These are phyloP conservation scores for Brachynemurus nebulosus DNA, from an alignment of 2,888 invertebrate genomes.

Conservation along the genomic window DNA sequence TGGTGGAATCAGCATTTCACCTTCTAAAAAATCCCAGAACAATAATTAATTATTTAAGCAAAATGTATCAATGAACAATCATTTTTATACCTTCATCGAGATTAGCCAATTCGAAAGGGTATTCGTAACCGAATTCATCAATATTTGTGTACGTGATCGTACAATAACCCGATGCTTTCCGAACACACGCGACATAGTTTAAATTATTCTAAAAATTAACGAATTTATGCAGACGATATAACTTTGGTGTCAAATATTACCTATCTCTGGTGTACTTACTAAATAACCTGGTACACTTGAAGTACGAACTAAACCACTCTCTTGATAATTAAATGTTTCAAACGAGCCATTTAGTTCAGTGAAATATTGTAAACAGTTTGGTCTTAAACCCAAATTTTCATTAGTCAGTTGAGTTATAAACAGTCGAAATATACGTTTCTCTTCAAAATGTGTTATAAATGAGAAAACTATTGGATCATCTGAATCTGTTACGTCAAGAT, in stretches of 20 bases:
- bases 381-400: constrained; percentile 28
- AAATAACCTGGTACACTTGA: constrained; percentile 44
- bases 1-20: constrained; percentile 44
- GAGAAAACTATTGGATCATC: constrained; percentile 50
- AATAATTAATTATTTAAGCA: not conserved
- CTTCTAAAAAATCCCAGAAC: constrained; percentile 33
- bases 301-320: constrained; percentile 39
- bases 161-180: constrained; percentile 46
- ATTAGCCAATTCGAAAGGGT: constrained; percentile 51
- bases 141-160: constrained; percentile 47
- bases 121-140: constrained; percentile 33
- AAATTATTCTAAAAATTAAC: constrained; percentile 52
- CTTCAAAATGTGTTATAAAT: constrained; percentile 41
- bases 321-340: constrained; percentile 58
- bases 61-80: too few relatives aligned
- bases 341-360: constrained; percentile 42
- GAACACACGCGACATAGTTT: constrained; percentile 62
- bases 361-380: constrained; percentile 49
- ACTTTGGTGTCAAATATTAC: too few relatives aligned
- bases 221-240: too few relatives aligned
- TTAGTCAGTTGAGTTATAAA: constrained; percentile 41
- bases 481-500: constrained; percentile 50
- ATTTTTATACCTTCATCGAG: constrained; percentile 42
- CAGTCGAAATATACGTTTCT: constrained; percentile 45
- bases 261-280: constrained; percentile 38